Evolutionary conservation across 2,888 invertebrate species (phyloP).

Genomic region (Epirrhoe alternata): DNA sequence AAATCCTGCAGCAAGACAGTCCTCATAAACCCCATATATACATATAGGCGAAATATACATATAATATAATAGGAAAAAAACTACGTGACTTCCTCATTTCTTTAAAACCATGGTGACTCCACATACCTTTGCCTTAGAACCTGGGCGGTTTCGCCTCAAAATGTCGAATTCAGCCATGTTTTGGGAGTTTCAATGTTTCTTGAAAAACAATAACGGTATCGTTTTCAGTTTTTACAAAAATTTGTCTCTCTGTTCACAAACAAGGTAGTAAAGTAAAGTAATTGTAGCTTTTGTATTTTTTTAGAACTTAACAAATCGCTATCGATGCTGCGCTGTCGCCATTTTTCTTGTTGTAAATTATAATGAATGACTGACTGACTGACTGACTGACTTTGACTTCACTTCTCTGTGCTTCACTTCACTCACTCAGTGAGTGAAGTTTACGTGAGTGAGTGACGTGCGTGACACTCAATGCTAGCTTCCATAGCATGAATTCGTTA

Average conservation of each 20-base stretch:
- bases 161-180: constrained; percentile 93
- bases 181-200: constrained; percentile 3
- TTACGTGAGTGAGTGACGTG: too few relatives aligned
- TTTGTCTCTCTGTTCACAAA: not conserved
- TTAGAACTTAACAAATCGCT: not conserved
- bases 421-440: too few relatives aligned
- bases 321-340: not conserved
- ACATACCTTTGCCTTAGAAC: constrained; percentile 93
- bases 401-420: too few relatives aligned
- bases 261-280: not conserved
- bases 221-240: not conserved
- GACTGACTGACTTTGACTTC: too few relatives aligned
- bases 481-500: not conserved
- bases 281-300: too few relatives aligned
- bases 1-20: constrained; percentile 89
- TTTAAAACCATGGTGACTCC: not conserved
- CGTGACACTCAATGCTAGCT: not conserved
- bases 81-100: too few relatives aligned
- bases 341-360: too few relatives aligned
- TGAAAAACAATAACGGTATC: constrained; percentile 3
- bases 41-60: too few relatives aligned
- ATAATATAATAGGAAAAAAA: too few relatives aligned
- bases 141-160: constrained; percentile 95
- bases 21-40: not conserved
- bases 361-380: too few relatives aligned